Base-by-base conservation (phyloP, 2,888 invertebrate species). In the Sipha maydis region DNA sequence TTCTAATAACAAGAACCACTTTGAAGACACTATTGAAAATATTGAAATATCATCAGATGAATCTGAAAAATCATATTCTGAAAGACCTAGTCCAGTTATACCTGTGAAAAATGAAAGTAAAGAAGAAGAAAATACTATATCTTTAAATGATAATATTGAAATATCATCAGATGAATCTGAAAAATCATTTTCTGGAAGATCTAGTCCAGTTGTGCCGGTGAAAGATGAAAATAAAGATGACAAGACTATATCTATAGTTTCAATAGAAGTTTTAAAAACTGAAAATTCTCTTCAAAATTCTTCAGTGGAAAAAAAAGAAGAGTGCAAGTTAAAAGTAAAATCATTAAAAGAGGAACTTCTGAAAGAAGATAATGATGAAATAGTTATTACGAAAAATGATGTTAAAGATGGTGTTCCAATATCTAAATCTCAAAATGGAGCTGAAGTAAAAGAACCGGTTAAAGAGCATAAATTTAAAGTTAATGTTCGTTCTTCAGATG, bases 401-500 rank as follows among this genome's bases (percentile, higher is more conserved):
- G n/a, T 67, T 67, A n/a, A 56, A 34, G 9, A 34, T 34, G 34
- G 2, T 78, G 34, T 14, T 85, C 5, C 71, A 71, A n/a, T 48
- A 34, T 38, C 73, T 71, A 54, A 86, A 69, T 11, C 85, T 67
- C n/a, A 56, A 61, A 80, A 86, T 79, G 86, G 41, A 7, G 17
- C 67, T 48, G 76, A 41, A 75, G 82, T 80, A 2, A 88, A 82
- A 21, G 82, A 77, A 56, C 48, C 48, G 11, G 67, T 85, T 0
- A 85, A 85, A 75, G 88, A 75, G 25, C 56, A 73, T 48, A 88
- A 88, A 19, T 76, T 67, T 48, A 75, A 75, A 61, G 14, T 88
- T 34, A 75, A 82, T 67, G 88, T 88, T 8, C 88, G 88, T 31
- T 88, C 88, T 76, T 41, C 75, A 41, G 41, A 61, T 80, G 88